phyloP scores from a whole-genome alignment of 2,888 invertebrate genomes.

The Cheilosia soror region DNA sequence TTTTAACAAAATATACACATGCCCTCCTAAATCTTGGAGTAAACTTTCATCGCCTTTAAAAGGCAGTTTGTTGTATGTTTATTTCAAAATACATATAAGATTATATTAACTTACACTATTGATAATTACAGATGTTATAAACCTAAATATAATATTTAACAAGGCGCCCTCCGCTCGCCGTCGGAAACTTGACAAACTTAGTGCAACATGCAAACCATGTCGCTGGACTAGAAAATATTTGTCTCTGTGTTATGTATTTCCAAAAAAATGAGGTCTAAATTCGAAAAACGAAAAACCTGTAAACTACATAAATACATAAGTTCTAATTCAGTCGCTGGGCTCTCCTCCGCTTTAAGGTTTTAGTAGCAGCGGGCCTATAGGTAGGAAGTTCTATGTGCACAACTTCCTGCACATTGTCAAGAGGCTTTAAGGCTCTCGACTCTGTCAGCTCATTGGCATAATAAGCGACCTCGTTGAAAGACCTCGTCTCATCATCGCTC shows the following conservation, averaged over 20 bases:
- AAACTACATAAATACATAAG: not conserved
- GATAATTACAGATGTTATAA: conserved; percentile 12
- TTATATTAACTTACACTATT: conserved; percentile 11
- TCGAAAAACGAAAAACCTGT: conserved; percentile 33
- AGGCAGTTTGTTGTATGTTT: not conserved
- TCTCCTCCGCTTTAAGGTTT: conserved; percentile 50
- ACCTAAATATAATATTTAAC: conserved; percentile 26
- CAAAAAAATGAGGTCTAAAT: conserved; percentile 14
- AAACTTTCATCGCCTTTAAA: too few species aligned
- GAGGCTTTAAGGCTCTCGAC: conserved; percentile 80
- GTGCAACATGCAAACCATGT: conserved; percentile 46
- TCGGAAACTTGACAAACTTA: conserved; percentile 41
- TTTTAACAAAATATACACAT: too few species aligned
- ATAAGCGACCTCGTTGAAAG: conserved; percentile 78
- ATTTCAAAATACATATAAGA: not conserved
- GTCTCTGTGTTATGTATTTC: conserved; percentile 23
- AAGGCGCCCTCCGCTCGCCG: conserved; percentile 10
- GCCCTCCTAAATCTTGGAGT: too few species aligned
- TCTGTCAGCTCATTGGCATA: conserved; percentile 80
- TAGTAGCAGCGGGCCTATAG: conserved; percentile 83
- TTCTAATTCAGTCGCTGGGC: conserved; percentile 49
- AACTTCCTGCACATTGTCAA: conserved; percentile 80
- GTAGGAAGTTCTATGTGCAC: conserved; percentile 86
- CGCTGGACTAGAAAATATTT: conserved; percentile 71
- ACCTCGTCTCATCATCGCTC: conserved; percentile 45